Conservation (phyloP, 1,140 invertebrate genomes). For the Campodea augens region DNA sequence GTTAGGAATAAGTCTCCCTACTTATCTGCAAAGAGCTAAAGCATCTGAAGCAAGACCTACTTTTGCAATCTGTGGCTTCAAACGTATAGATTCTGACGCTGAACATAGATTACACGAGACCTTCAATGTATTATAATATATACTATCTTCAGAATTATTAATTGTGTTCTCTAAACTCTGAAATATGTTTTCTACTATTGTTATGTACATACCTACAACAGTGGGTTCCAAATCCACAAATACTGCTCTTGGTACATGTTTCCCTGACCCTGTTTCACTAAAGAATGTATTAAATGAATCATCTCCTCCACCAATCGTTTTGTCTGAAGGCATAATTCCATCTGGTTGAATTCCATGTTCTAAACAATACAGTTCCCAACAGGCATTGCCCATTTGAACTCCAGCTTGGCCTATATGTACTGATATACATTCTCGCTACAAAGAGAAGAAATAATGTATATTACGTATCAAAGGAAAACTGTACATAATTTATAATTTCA, state of each 20-base stretch:
- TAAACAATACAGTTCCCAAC: constrained; percentile 37
- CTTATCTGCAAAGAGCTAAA: no score
- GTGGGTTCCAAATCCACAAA: constrained; percentile 36
- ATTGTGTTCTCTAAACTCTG: no score
- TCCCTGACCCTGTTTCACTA: constrained; percentile 33
- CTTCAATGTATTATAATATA: no score
- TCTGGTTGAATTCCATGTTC: constrained; percentile 28
- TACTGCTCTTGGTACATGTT: constrained; percentile 30
- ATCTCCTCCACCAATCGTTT: constrained; percentile 19
- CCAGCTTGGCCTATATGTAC: constrained; percentile 33
- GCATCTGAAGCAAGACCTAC: no score
- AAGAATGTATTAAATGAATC: constrained; percentile 35
- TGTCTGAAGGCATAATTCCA: constrained; percentile 22
- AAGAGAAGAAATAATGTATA: constrained; percentile 8
- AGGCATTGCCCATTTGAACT: constrained; percentile 28
- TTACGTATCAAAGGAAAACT: no score
- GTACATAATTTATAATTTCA: no score
- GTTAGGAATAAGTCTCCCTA: no score
- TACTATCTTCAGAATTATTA: no score
- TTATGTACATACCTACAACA: constrained; percentile 31
- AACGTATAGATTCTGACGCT: no score
- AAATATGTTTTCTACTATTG: no score
- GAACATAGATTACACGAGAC: no score
- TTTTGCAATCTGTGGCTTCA: no score
- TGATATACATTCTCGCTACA: constrained; percentile 29